Base-by-base conservation (phyloP, 1,140 invertebrate genomes). In the Drosophila chauvacae region DNA sequence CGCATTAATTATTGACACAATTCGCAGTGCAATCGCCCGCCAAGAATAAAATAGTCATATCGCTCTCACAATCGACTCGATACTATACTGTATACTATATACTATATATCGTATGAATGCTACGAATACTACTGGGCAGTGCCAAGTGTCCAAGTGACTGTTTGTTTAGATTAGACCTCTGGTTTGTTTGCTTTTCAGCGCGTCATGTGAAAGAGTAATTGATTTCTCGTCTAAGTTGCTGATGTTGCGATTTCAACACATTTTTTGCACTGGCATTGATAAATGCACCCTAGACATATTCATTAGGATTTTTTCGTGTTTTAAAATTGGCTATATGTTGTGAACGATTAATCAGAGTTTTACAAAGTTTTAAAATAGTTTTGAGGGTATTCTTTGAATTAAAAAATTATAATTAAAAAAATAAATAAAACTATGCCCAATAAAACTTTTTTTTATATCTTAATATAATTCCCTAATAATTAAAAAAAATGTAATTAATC, bases 1-100 rank as follows among this genome's bases (percentile, higher is more conserved):
- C 51, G 44, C 59, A 57, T 75, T 76, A 76, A 59, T 77, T 69
- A 50, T 59, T 55, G 56, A 68, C 62, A 77, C 74, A 77, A 47
- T 59, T 77, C 30, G 11, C 50, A 20, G 10, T 39, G 71, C n/a
- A 69, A 69, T 69, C 51, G 35, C 1, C 44, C 9, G 23, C 30
- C 26, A 73, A 47, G 41, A 41, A 73, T 74, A 42, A 63, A 48
- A 48, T 30, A 63, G 50, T 73, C 57, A 62, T 62, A 50, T 50
- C 26, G 26, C 16, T 28, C 47, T 50, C 26, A n/a, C 28, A 74
- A 74, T 42, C 33, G 35, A 26, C 44, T 35, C n/a, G 44, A 58
- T 18, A 30, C 28, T 23, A 30, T 30, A 33, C 7, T 11, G 14
- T 28, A 33, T 58, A 41, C 3, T 5, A 7, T 50, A 50, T 18